Base-by-base conservation (phyloP, 1,140 invertebrate genomes). In the Portunus trituberculatus region DNA sequence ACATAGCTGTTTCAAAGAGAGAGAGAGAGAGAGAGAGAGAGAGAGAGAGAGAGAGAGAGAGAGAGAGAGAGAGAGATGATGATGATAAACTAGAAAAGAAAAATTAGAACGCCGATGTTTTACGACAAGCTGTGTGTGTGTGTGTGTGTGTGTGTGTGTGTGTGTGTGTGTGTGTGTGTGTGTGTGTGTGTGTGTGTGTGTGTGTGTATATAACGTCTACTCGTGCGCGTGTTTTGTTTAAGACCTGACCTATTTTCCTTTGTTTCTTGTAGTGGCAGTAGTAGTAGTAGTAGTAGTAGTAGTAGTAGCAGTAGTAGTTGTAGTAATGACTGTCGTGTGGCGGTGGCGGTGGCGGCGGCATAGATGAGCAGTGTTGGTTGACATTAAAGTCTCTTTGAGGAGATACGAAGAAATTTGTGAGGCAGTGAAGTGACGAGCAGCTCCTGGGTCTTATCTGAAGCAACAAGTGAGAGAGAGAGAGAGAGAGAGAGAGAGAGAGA, bases 391-490 rank as follows among this genome's bases (percentile, higher is more conserved):
- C 52, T 12, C 16, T 2, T 4, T 59, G 8, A 59, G 52, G 52
- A 20, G 16, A 59, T 59, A 59, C n/a, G 67, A 16, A n/a, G 12
- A 10, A 59, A 59, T 59, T 4, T n/a, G n/a, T n/a, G 67, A 76
- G n/a, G n/a, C 4, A 14, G 45, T 32, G 29, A 45, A 86, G 52
- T 20, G 52, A 59, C 12, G 52, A 59, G 20, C 12, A 59, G 2
- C 12, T 59, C 52, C 20, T 12, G 20, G 12, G 52, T 59, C 52
- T 20, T 59, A 59, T 59, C 52, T 59, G 52, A 59, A n/a, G 67
- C 67, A 76, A 76, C 67, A 76, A 76, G 67, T 76, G 67, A n/a
- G 67, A 76, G 67, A 76, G 67, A 76, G 67, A 76, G 67, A 76
- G 67, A 76, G 67, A 76, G 67, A 76, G 67, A 76, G 67, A 76